phyloP scores from a whole-genome alignment of 2,113 vertebrate species.

The Psophia crepitans region DNA sequence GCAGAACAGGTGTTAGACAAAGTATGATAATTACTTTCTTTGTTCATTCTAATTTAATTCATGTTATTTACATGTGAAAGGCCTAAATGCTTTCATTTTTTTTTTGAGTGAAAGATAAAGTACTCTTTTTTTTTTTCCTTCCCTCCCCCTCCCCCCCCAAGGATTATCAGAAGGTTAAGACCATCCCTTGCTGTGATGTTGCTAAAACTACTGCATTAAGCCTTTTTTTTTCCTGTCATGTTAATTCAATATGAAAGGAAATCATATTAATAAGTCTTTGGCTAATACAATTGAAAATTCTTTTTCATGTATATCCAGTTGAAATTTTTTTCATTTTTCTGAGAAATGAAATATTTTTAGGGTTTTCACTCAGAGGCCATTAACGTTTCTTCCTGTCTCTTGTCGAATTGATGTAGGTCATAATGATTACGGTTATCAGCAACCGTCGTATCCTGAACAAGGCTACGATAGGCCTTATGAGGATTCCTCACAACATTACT shows the following conservation, averaged over 20 bases:
- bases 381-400: constrained; percentile 90
- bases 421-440: constrained; percentile 92
- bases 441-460: constrained; percentile 90
- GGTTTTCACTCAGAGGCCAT: constrained; percentile 83
- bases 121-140: background rate
- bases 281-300: constrained; percentile 74
- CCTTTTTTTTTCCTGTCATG: constrained; percentile 55
- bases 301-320: constrained; percentile 79
- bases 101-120: constrained; percentile 65
- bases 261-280: constrained; percentile 74
- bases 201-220: constrained; percentile 70
- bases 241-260: constrained; percentile 70
- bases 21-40: constrained; percentile 76
- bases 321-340: constrained; percentile 75
- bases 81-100: constrained; percentile 71
- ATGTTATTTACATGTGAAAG: constrained; percentile 78
- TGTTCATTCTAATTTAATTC: constrained; percentile 76
- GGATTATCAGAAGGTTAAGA: constrained; percentile 67
- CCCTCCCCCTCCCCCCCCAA: background rate
- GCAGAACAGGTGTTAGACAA: constrained; percentile 77
- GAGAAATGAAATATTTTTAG: constrained; percentile 78
- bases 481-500: constrained; percentile 91
- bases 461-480: constrained; percentile 91
- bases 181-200: constrained; percentile 68
- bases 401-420: constrained; percentile 91